Conservation (phyloP, 2,888 invertebrate species). For the Limnephilus lunatus region DNA sequence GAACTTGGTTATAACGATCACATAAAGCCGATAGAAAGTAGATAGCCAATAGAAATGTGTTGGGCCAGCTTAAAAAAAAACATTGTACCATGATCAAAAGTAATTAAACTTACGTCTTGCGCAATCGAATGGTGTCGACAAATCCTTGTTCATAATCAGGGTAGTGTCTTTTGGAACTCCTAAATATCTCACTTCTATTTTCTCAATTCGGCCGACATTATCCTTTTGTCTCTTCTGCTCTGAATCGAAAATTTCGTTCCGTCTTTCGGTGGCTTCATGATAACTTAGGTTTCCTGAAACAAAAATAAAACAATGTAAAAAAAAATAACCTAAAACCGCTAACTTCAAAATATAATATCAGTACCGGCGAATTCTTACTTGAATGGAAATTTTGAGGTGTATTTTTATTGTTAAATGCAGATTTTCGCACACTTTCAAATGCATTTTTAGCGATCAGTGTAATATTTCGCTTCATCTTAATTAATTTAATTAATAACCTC, state of each 20-base stretch:
- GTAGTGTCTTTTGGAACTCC: slow-evolving; percentile 86
- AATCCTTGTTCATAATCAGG: slow-evolving; percentile 91
- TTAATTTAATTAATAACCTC: slow-evolving; percentile 21
- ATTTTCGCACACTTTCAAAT: slow-evolving; percentile 41
- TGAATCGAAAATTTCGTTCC: slow-evolving; percentile 84
- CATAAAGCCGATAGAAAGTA: too few species aligned
- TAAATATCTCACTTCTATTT: slow-evolving; percentile 90
- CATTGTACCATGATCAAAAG: not conserved
- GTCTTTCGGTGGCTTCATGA: slow-evolving; percentile 77
- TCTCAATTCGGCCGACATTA: slow-evolving; percentile 90
- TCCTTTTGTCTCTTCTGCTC: slow-evolving; percentile 87
- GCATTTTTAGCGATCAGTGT: slow-evolving; percentile 45
- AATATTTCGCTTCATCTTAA: slow-evolving; percentile 53
- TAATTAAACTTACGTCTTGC: slow-evolving; percentile 84
- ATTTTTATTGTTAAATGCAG: not conserved
- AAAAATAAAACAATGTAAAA: slow-evolving; percentile 12
- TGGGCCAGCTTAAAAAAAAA: too few species aligned
- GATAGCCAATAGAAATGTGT: too few species aligned
- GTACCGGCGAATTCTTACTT: slow-evolving; percentile 24
- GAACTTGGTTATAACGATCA: too few species aligned
- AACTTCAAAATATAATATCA: not conserved
- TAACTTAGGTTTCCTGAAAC: slow-evolving; percentile 74
- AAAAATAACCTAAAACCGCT: slow-evolving; percentile 5
- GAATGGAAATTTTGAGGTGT: slow-evolving; percentile 14
- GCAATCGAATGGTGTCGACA: slow-evolving; percentile 96